phyloP scores from a whole-genome alignment of 1,140 invertebrate species.

The Caenorhabditis inopinata region DNA sequence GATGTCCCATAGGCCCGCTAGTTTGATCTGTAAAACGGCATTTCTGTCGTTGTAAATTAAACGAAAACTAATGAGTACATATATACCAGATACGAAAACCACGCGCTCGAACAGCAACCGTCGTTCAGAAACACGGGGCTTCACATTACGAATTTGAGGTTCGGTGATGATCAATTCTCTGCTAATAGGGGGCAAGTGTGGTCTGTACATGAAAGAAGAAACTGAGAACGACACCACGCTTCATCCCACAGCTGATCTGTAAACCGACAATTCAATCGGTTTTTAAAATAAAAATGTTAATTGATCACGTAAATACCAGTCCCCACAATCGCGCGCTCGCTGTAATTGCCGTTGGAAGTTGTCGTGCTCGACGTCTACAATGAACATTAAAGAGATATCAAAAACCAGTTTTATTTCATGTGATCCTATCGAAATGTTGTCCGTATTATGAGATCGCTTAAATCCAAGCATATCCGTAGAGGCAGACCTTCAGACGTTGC shows the following conservation, averaged over 20 bases:
- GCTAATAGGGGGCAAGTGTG: no score
- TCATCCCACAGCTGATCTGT: background rate
- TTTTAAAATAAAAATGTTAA: background rate
- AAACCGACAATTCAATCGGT: background rate
- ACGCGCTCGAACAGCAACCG: no score
- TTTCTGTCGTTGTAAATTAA: background rate
- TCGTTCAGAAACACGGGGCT: no score
- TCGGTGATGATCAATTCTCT: no score
- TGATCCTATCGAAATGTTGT: background rate
- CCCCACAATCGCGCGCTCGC: background rate
- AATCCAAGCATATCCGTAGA: background rate
- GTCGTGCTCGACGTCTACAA: conserved; percentile 5
- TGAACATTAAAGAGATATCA: background rate
- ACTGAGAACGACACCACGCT: no score
- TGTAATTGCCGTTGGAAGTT: background rate
- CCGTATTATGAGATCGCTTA: background rate
- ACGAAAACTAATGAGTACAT: background rate
- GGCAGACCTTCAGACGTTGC: no score
- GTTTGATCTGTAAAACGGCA: background rate
- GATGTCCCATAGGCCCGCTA: background rate
- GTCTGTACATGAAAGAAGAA: no score
- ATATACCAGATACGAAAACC: no score
- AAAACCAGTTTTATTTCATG: conserved; percentile 1
- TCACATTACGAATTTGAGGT: no score
- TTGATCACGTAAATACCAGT: conserved; percentile 3